Evolutionary conservation across 1,140 invertebrate species (phyloP).

Genomic region (Tetranychus cinnabarinus): DNA sequence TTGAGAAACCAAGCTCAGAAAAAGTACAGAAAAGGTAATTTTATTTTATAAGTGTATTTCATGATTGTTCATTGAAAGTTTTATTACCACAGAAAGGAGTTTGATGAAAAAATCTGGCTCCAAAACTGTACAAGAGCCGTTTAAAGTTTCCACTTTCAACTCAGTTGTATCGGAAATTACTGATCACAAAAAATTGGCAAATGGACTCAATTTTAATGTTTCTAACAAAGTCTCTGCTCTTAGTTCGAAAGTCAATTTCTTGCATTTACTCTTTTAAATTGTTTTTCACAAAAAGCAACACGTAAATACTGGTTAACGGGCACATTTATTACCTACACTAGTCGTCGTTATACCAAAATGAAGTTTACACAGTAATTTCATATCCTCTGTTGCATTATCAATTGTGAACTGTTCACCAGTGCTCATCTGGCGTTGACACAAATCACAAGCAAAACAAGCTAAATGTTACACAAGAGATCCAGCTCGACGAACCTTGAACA

Average conservation of each 20-base stretch:
- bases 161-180: too few relatives aligned
- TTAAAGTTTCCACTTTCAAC: too few relatives aligned
- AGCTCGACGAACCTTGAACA: constrained; percentile 37
- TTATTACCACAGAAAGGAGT: too few relatives aligned
- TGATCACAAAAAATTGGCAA: neutral
- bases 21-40: too few relatives aligned
- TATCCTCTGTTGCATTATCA: constrained; percentile 42
- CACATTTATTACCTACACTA: constrained; percentile 3
- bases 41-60: too few relatives aligned
- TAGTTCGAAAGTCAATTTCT: neutral
- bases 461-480: constrained; percentile 83
- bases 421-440: constrained; percentile 81
- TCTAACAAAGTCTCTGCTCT: too few relatives aligned
- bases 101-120: too few relatives aligned
- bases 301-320: too few relatives aligned
- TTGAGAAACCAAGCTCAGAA: too few relatives aligned
- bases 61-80: too few relatives aligned
- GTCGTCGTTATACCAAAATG: constrained; percentile 16
- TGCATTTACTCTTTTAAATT: neutral
- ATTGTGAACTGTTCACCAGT: constrained; percentile 95
- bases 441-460: constrained; percentile 93
- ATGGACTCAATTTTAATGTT: neutral
- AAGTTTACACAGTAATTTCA: constrained; percentile 22
- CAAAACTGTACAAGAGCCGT: too few relatives aligned
- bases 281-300: neutral